Evolutionary conservation across 1,140 invertebrate species (phyloP).

Genomic region (Phocides pigmalion): DNA sequence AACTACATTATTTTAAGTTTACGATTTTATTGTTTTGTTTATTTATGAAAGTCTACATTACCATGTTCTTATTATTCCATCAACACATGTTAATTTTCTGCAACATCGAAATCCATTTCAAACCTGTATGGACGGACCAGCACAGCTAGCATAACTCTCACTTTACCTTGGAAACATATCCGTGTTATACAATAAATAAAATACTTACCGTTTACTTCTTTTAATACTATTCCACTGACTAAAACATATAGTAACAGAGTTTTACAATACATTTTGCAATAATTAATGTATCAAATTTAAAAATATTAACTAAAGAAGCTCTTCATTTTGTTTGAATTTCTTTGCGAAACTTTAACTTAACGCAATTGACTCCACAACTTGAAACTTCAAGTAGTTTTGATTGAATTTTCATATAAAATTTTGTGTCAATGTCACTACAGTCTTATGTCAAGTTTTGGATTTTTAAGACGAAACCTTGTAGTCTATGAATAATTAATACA

Average conservation of each 20-base stretch:
- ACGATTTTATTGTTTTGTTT: no score
- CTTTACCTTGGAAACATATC: slow-evolving; percentile 76
- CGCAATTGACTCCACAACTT: background rate
- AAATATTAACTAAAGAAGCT: slow-evolving; percentile 45
- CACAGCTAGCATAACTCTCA: slow-evolving; percentile 58
- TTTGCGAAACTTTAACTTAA: background rate
- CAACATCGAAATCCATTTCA: background rate
- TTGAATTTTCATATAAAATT: no score
- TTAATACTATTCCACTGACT: slow-evolving; percentile 43
- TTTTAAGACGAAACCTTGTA: no score
- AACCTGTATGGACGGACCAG: background rate
- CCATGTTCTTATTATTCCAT: no score
- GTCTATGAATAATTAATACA: no score
- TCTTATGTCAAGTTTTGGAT: no score
- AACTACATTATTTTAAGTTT: no score
- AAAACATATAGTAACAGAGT: slow-evolving; percentile 45
- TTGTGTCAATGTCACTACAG: no score
- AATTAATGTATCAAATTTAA: slow-evolving; percentile 25
- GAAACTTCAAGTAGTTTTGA: no score
- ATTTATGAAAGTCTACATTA: no score
- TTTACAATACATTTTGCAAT: slow-evolving; percentile 52
- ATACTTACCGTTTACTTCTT: slow-evolving; percentile 69
- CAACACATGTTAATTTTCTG: background rate
- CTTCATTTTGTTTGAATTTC: slow-evolving; percentile 43
- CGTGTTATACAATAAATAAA: slow-evolving; percentile 51